phyloP scores from a whole-genome alignment of 2,888 invertebrate species.

The Heliconius charithonia region DNA sequence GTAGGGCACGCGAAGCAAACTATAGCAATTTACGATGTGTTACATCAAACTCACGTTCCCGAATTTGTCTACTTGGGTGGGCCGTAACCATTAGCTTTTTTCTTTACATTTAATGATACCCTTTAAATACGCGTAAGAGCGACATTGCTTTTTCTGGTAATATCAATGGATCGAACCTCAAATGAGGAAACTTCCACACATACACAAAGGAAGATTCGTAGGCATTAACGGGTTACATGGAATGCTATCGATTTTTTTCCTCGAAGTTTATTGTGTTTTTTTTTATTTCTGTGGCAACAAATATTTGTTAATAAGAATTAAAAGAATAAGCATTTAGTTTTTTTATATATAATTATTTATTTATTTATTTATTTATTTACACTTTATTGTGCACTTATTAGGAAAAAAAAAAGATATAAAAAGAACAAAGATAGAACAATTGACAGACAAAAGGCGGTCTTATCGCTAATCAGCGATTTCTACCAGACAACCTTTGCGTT shows the following conservation, averaged over 20 bases:
- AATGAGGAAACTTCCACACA: slow-evolving; percentile 10
- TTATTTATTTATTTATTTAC: no score
- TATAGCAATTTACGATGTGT: slow-evolving; percentile 76
- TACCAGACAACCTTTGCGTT: no score
- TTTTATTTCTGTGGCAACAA: neutral
- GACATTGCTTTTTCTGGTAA: slow-evolving; percentile 62
- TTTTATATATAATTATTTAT: no score
- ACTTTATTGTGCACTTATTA: no score
- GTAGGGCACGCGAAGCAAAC: slow-evolving; percentile 64
- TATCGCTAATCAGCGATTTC: no score
- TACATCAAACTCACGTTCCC: slow-evolving; percentile 71
- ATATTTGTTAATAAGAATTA: no score
- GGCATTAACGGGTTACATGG: neutral
- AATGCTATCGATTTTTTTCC: neutral
- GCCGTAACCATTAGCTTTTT: slow-evolving; percentile 75
- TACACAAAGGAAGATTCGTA: neutral
- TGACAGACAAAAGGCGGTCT: no score
- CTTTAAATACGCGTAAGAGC: slow-evolving; percentile 65
- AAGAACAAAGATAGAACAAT: no score
- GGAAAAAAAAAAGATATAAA: no score
- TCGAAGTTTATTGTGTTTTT: neutral
- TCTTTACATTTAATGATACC: slow-evolving; percentile 72
- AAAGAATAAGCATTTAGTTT: neutral
- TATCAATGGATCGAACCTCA: slow-evolving; percentile 31
- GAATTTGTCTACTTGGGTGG: slow-evolving; percentile 79